Percentiles rank a stretch among this genome's conserved stretches.
Evolutionary conservation across 35 echinoderm and acorn worm species (phyloP).

Genomic region (Patiria miniata): DNA sequence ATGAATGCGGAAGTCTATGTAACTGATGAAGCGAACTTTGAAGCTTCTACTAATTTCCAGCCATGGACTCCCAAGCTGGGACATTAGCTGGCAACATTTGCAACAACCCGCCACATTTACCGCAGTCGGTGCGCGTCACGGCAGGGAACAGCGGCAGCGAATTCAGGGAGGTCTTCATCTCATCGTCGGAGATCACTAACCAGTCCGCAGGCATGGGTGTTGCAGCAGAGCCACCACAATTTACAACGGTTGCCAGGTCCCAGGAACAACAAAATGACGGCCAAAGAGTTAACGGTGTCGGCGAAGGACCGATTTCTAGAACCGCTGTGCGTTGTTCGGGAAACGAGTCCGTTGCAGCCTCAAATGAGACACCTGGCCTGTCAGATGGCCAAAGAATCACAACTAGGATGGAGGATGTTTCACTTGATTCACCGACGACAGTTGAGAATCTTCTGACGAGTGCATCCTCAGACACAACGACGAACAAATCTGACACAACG

Average conservation of each 20-base stretch:
- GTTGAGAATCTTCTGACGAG: no score
- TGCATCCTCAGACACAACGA: no score
- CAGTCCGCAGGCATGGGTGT: not conserved
- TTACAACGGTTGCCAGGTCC: not conserved
- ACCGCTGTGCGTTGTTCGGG: no score
- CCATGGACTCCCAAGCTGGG: slow-evolving; percentile 21
- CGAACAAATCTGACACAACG: no score
- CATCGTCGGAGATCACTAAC: not conserved
- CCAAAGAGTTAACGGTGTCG: no score
- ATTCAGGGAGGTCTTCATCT: not conserved
- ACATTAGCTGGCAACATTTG: not conserved
- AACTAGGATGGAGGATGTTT: no score
- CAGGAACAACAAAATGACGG: not conserved
- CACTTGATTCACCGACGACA: no score
- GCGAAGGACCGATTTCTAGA: no score
- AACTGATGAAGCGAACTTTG: not conserved
- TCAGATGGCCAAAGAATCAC: no score
- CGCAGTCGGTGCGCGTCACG: not conserved
- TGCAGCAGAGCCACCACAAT: not conserved
- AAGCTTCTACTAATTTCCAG: not conserved
- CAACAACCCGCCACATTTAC: not conserved
- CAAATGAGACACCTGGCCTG: no score
- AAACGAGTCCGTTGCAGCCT: no score
- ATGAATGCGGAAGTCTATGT: slow-evolving; percentile 19
- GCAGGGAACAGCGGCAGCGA: not conserved